Conservation (phyloP, 2,113 vertebrate species). For the Podarcis muralis region DNA sequence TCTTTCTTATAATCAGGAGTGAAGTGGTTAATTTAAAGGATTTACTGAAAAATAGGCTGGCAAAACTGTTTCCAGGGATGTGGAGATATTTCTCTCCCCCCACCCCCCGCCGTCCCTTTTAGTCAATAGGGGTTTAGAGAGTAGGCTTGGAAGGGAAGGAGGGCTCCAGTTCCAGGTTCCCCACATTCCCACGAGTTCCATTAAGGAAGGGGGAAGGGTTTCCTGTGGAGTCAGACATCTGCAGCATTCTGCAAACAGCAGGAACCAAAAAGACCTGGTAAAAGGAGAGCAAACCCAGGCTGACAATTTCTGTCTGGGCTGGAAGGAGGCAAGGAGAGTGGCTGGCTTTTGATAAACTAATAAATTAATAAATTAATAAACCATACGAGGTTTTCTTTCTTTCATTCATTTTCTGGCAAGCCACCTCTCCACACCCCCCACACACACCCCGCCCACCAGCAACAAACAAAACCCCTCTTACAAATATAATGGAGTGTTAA, state of each 20-base stretch:
- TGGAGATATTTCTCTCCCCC: constrained; percentile 71
- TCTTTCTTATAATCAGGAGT: constrained; percentile 76
- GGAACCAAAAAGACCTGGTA: constrained; percentile 76
- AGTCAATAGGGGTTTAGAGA: constrained; percentile 84
- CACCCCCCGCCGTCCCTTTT: constrained; percentile 32
- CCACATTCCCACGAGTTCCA: constrained; percentile 89
- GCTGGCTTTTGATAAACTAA: constrained; percentile 24
- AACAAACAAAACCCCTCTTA: constrained; percentile 28
- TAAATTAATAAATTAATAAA: neutral
- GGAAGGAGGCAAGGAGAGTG: constrained; percentile 47
- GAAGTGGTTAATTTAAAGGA: constrained; percentile 81
- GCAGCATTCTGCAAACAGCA: constrained; percentile 81
- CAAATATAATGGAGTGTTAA: constrained; percentile 60
- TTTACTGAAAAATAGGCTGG: constrained; percentile 75
- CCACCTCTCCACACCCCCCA: neutral
- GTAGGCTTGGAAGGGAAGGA: constrained; percentile 91
- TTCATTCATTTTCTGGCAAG: constrained; percentile 31
- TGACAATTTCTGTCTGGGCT: constrained; percentile 70
- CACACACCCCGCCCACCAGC: neutral
- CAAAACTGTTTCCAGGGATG: constrained; percentile 78
- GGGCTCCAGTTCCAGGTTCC: constrained; percentile 90
- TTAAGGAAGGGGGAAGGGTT: constrained; percentile 91
- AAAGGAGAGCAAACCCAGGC: constrained; percentile 69
- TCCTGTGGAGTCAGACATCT: constrained; percentile 89
- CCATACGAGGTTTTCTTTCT: constrained; percentile 24